phyloP scores from a whole-genome alignment of 1,140 invertebrate species.

The Himalopsyche phryganea region DNA sequence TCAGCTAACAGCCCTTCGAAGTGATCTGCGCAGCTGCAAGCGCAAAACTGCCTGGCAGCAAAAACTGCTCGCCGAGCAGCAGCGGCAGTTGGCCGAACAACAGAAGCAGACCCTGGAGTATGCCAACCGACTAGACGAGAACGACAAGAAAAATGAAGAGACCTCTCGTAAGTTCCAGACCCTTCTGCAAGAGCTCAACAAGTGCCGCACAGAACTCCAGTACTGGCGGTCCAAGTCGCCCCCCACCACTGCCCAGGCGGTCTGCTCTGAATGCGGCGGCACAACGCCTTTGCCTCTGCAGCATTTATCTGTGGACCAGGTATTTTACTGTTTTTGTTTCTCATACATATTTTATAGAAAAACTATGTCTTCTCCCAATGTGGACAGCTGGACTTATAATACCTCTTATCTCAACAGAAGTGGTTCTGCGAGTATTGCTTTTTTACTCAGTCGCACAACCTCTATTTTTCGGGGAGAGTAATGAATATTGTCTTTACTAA shows the following conservation, averaged over 20 bases:
- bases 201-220: conserved; percentile 85
- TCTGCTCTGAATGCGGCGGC: conserved; percentile 53
- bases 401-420: too few species aligned
- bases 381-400: too few species aligned
- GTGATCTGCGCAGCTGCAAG: conserved; percentile 73
- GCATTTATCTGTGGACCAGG: conserved; percentile 26
- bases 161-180: conserved; percentile 84
- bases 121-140: conserved; percentile 76
- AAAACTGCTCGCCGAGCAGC: conserved; percentile 78
- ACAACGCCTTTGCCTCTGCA: conserved; percentile 33
- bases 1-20: conserved; percentile 69
- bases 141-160: conserved; percentile 87
- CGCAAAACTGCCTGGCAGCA: conserved; percentile 77
- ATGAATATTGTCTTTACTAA: too few species aligned
- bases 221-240: conserved; percentile 85
- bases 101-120: conserved; percentile 77
- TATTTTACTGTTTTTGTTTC: too few species aligned
- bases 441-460: too few species aligned
- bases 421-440: too few species aligned
- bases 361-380: too few species aligned
- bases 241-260: conserved; percentile 55
- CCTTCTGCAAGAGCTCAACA: conserved; percentile 82
- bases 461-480: too few species aligned
- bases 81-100: conserved; percentile 71
- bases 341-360: too few species aligned